A percentile compares a stretch with the other conserved stretches of the same genome.
These are phyloP conservation scores for Nycteola revayana DNA, from an alignment of 2,888 invertebrate genomes.

Conservation along the genomic window DNA sequence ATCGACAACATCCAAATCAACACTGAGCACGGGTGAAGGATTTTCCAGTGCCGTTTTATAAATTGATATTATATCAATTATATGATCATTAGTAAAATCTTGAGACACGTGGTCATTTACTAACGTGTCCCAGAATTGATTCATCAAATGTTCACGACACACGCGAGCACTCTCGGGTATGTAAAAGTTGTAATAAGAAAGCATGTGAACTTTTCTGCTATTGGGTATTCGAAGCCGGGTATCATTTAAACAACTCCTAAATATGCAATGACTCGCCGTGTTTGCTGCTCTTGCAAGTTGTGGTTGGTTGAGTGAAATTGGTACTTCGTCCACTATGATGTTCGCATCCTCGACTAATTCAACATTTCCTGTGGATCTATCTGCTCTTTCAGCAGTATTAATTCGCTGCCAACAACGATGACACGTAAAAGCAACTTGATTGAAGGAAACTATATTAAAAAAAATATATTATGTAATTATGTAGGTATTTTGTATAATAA, in stretches of 20 bases:
- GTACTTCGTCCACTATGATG: no score
- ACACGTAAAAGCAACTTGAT: no score
- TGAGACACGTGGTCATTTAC: conserved; percentile 2
- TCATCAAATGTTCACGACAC: conserved; percentile 3
- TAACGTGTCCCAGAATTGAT: conserved; percentile 1
- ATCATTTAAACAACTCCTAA: conserved; percentile 1
- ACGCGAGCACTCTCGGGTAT: conserved; percentile 1
- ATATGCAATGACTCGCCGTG: conserved; percentile 1
- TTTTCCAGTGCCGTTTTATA: conserved; percentile 2
- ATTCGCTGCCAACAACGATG: no score
- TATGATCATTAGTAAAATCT: conserved; percentile 3
- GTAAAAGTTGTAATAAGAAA: conserved; percentile 3
- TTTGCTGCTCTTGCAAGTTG: no score
- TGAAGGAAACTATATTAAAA: no score
- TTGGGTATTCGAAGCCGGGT: conserved; percentile 3
- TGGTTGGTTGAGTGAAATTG: no score
- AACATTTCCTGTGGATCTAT: no score
- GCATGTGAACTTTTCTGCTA: conserved; percentile 2
- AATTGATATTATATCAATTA: conserved; percentile 3
- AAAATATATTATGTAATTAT: no score
- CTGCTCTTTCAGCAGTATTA: no score
- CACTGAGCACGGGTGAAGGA: no score
- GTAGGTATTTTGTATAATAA: no score
- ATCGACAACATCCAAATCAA: conserved; percentile 3
- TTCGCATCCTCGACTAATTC: no score